phyloP scores from a whole-genome alignment of 1,140 invertebrate species.

The Zaprionus tsacasi region DNA sequence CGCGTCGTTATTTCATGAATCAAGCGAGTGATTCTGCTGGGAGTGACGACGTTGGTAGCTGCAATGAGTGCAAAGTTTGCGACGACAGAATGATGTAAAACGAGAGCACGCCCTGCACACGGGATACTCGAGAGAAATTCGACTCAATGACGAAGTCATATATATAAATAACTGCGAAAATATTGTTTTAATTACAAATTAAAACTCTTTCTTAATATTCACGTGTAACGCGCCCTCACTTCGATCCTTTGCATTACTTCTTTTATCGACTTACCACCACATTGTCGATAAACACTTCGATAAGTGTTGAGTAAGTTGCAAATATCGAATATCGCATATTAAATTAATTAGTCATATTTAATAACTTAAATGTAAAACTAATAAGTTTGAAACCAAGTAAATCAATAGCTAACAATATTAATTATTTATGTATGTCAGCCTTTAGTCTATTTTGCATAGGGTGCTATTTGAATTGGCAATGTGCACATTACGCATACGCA shows the following conservation, averaged over 20 bases:
- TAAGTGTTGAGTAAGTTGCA: no score
- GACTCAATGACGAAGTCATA: not conserved
- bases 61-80: conserved; percentile 34
- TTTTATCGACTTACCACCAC: no score
- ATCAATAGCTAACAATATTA: not conserved
- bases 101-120: conserved; percentile 70
- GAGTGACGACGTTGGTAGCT: conserved; percentile 37
- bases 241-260: no score
- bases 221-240: no score
- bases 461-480: not conserved
- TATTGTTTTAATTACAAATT: no score
- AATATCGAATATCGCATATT: no score
- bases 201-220: no score
- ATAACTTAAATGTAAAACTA: no score
- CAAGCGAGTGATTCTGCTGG: conserved; percentile 69
- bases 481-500: conserved; percentile 61
- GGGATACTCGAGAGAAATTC: conserved; percentile 21
- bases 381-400: no score
- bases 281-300: no score
- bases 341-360: no score
- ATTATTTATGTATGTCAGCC: not conserved
- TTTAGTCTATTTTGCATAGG: not conserved
- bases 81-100: conserved; percentile 30
- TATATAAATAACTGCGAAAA: no score
- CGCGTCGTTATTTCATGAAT: conserved; percentile 71